These are phyloP conservation scores for Bembecia ichneumoniformis DNA, from an alignment of 2,888 invertebrate species.

Conservation along the genomic window DNA sequence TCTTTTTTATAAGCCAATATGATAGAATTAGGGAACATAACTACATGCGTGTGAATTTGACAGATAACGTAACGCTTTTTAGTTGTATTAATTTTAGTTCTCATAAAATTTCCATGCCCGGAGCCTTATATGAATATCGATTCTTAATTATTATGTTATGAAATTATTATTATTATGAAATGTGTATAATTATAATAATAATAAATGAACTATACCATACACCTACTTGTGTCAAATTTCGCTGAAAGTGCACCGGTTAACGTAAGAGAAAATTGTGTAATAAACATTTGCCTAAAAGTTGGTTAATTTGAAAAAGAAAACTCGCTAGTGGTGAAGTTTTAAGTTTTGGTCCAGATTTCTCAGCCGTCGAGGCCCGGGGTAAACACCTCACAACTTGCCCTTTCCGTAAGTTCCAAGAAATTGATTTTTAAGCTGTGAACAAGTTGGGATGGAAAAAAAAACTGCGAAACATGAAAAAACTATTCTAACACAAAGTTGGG, in stretches of 20 bases:
- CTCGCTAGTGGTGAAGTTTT: conserved; percentile 30
- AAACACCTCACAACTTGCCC: conserved; percentile 58
- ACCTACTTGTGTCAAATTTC: conserved; percentile 27
- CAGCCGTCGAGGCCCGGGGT: conserved; percentile 31
- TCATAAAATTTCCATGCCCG: no score
- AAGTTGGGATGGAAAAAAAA: conserved; percentile 43
- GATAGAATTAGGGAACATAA: no score
- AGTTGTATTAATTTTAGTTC: no score
- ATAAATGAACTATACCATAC: not conserved
- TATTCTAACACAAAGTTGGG: conserved; percentile 63
- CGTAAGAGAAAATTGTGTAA: conserved; percentile 34
- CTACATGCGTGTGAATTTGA: no score
- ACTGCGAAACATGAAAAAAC: conserved; percentile 54
- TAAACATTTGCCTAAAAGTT: conserved; percentile 47
- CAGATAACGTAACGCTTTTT: no score
- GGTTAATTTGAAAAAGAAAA: conserved; percentile 51
- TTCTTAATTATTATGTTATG: no score
- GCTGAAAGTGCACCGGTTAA: conserved; percentile 24
- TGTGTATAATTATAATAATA: not conserved
- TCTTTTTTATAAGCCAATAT: no score
- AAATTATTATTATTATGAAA: not conserved
- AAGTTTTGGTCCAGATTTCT: conserved; percentile 45
- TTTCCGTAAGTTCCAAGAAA: conserved; percentile 49
- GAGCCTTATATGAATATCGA: no score
- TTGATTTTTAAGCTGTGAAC: conserved; percentile 67